These are phyloP conservation scores for Sarcophaga subvicina DNA, from an alignment of 2,888 invertebrate genomes.

Conservation along the genomic window DNA sequence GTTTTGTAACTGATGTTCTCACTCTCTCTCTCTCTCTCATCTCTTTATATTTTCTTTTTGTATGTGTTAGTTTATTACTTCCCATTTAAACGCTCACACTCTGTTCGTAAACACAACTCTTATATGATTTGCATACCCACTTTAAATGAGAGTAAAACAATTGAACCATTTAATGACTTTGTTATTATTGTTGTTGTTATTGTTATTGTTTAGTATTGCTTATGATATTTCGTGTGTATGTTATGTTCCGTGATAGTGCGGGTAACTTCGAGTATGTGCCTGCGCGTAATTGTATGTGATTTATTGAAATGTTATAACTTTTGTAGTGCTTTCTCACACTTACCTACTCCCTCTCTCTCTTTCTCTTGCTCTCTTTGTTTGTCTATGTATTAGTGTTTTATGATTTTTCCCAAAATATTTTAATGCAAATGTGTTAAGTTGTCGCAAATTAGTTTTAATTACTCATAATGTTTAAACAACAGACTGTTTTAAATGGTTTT, in stretches of 20 bases:
- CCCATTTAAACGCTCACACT: conserved; percentile 26
- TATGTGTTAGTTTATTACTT: conserved; percentile 60
- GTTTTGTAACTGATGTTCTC: conserved; percentile 45
- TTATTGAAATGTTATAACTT: conserved; percentile 38
- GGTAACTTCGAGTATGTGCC: neutral
- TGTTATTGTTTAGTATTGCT: too few relatives aligned
- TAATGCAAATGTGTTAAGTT: conserved; percentile 68
- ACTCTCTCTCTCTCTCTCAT: conserved; percentile 1
- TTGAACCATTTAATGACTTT: conserved; percentile 47
- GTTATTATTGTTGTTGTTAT: conserved; percentile 34
- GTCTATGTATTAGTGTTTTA: conserved; percentile 40
- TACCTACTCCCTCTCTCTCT: conserved; percentile 3
- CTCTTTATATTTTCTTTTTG: conserved; percentile 18
- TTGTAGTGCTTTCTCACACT: neutral
- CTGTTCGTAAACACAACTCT: neutral
- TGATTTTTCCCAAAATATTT: conserved; percentile 24
- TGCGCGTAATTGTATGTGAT: conserved; percentile 32
- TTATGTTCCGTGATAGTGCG: neutral
- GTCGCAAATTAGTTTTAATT: conserved; percentile 67
- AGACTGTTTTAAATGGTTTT: neutral
- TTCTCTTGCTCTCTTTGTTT: neutral
- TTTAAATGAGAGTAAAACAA: conserved; percentile 28
- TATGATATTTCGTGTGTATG: too few relatives aligned
- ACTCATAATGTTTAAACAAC: conserved; percentile 43
- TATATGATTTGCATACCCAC: neutral